These are phyloP conservation scores for Kryptolebias marmoratus DNA, from an alignment of 2,113 vertebrate genomes.

Conservation along the genomic window DNA sequence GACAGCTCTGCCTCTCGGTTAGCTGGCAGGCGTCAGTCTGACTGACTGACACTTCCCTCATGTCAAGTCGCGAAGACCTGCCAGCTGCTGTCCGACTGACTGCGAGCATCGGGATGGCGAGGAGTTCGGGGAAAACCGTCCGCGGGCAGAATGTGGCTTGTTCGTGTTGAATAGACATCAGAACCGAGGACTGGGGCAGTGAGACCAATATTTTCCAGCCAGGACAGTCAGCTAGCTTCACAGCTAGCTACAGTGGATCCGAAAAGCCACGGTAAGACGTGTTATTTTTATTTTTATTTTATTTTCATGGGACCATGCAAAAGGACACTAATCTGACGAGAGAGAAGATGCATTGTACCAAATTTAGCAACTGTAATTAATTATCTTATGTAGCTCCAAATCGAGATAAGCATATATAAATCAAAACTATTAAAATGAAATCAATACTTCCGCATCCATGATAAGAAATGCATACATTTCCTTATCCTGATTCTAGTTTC, in stretches of 20 bases:
- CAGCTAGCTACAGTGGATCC: conserved; percentile 81
- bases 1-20: conserved; percentile 32
- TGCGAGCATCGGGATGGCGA: conserved; percentile 60
- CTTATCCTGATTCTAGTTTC: no score
- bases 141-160: conserved; percentile 49
- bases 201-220: conserved; percentile 68
- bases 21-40: conserved; percentile 59
- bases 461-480: no score
- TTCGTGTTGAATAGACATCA: conserved; percentile 69
- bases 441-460: no score
- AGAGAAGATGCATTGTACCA: no score
- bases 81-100: conserved; percentile 41
- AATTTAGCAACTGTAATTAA: no score
- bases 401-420: no score
- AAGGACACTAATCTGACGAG: not conserved
- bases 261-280: conserved; percentile 79
- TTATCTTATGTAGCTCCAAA: no score
- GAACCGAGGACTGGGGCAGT: conserved; percentile 58
- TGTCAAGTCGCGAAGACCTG: conserved; percentile 46
- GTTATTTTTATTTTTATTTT: conserved; percentile 13
- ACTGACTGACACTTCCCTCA: conserved; percentile 36
- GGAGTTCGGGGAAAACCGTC: conserved; percentile 42
- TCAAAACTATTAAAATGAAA: no score
- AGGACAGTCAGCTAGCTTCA: conserved; percentile 77
- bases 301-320: conserved; percentile 47